phyloP scores from a whole-genome alignment of 30 jellyfish, hydroid and myxozoan species.

The Hydractinia symbiolongicarpus region DNA sequence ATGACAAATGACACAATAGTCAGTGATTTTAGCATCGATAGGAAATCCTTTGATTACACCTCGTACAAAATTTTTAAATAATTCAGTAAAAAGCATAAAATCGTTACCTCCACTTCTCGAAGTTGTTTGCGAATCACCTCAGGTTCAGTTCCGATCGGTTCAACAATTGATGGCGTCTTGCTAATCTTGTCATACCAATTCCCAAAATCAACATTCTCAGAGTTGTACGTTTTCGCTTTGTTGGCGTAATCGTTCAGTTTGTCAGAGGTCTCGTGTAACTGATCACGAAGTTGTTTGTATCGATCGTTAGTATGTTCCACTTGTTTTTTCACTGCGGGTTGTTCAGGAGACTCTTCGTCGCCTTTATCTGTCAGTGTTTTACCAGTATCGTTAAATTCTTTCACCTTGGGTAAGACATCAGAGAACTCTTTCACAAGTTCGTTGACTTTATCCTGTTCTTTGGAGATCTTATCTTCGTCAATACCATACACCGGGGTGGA shows the following conservation, averaged over 20 bases:
- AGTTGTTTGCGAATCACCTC: slow-evolving; percentile 51
- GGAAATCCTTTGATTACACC: too few species aligned
- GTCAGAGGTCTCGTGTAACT: slow-evolving; percentile 45
- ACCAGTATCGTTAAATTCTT: slow-evolving; percentile 39
- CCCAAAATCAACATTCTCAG: slow-evolving; percentile 27
- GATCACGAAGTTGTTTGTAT: slow-evolving; percentile 24
- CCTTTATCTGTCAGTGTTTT: slow-evolving; percentile 46
- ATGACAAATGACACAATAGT: too few species aligned
- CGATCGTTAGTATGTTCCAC: slow-evolving; percentile 46
- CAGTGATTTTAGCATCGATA: too few species aligned
- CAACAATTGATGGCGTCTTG: slow-evolving; percentile 53
- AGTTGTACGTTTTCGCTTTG: slow-evolving; percentile 34
- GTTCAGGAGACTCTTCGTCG: slow-evolving; percentile 50
- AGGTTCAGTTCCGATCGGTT: slow-evolving; percentile 53
- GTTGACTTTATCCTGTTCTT: slow-evolving; percentile 59
- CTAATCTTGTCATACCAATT: slow-evolving; percentile 49
- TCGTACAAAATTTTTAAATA: too few species aligned
- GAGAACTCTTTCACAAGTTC: slow-evolving; percentile 35
- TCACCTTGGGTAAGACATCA: slow-evolving; percentile 52
- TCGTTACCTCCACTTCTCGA: slow-evolving; percentile 49
- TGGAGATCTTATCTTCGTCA: slow-evolving; percentile 60
- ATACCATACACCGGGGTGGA: slow-evolving; percentile 42
- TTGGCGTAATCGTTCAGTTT: slow-evolving; percentile 40
- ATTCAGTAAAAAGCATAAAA: not conserved
- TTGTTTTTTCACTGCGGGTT: slow-evolving; percentile 21